Evolutionary conservation across 2,888 invertebrate genomes (phyloP).

Genomic region (Eulithis testata): DNA sequence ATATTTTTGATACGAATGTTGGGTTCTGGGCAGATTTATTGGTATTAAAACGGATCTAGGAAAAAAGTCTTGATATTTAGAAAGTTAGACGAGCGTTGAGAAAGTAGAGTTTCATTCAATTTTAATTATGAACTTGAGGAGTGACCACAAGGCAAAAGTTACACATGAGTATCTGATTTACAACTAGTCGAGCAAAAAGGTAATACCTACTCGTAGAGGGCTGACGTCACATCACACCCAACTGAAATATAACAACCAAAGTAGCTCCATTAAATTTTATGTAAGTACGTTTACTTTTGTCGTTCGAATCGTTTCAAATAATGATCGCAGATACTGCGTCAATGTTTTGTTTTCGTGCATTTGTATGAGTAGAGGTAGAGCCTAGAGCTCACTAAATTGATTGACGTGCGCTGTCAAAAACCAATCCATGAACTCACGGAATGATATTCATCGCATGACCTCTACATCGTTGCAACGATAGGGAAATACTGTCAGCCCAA

Average conservation of each 20-base stretch:
- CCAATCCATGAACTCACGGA: slow-evolving; percentile 2
- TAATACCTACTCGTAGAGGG: background rate
- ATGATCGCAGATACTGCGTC: slow-evolving; percentile 1
- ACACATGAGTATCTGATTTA: background rate
- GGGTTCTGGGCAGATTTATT: no score
- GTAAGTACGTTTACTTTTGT: slow-evolving; percentile 4
- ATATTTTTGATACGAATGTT: no score
- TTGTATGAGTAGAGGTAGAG: background rate
- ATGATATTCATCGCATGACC: no score
- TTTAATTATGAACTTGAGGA: no score
- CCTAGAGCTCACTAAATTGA: background rate
- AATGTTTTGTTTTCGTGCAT: slow-evolving; percentile 5
- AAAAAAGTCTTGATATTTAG: no score
- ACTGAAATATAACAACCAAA: slow-evolving; percentile 1
- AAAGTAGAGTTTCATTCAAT: no score
- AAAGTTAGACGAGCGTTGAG: no score
- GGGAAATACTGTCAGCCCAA: slow-evolving; percentile 3
- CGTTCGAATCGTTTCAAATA: background rate
- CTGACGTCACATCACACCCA: slow-evolving; percentile 1
- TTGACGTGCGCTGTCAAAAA: slow-evolving; percentile 12
- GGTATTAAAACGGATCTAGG: no score
- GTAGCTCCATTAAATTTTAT: background rate
- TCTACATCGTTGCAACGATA: background rate
- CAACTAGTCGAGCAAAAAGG: background rate
- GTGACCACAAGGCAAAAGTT: no score